These are phyloP conservation scores for Spongilla lacustris DNA, from an alignment of 37 sponge, comb jelly and placozoan genomes.

Conservation along the genomic window DNA sequence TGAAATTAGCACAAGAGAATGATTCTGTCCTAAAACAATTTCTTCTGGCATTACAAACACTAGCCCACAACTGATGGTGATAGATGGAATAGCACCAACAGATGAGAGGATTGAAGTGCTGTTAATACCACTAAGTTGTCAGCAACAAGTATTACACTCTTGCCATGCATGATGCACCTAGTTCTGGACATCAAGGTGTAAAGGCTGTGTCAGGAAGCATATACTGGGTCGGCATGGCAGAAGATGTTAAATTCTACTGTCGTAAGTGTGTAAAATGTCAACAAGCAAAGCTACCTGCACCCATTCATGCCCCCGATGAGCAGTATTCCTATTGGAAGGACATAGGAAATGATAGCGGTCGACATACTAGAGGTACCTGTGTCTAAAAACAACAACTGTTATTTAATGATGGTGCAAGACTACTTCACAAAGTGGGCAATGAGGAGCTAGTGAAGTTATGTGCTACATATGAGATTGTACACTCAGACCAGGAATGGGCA, in stretches of 20 bases:
- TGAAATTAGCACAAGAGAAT: neutral
- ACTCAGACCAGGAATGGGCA: conserved; percentile 61
- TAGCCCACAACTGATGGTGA: conserved; percentile 17
- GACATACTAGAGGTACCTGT: conserved; percentile 54
- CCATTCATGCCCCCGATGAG: conserved; percentile 16
- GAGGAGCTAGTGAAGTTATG: conserved; percentile 20
- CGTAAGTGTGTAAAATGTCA: conserved; percentile 45
- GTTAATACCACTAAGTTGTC: conserved; percentile 18
- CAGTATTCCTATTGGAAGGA: conserved; percentile 1
- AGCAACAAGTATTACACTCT: neutral
- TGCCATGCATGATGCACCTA: no score
- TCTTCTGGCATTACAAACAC: neutral
- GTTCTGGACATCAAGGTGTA: conserved; percentile 62
- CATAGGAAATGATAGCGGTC: conserved; percentile 53
- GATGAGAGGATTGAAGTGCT: conserved; percentile 12
- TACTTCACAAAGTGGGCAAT: conserved; percentile 67
- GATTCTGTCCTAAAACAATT: neutral
- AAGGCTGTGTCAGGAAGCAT: conserved; percentile 34
- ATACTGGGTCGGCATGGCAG: conserved; percentile 66
- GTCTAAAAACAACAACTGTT: conserved; percentile 38
- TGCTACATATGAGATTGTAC: conserved; percentile 38
- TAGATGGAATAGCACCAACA: conserved; percentile 41
- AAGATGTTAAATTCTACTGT: conserved; percentile 41
- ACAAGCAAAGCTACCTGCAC: conserved; percentile 17
- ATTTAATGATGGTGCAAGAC: conserved; percentile 58